phyloP scores from a whole-genome alignment of 2,113 vertebrate genomes.

The Hippocampus guttulatus region DNA sequence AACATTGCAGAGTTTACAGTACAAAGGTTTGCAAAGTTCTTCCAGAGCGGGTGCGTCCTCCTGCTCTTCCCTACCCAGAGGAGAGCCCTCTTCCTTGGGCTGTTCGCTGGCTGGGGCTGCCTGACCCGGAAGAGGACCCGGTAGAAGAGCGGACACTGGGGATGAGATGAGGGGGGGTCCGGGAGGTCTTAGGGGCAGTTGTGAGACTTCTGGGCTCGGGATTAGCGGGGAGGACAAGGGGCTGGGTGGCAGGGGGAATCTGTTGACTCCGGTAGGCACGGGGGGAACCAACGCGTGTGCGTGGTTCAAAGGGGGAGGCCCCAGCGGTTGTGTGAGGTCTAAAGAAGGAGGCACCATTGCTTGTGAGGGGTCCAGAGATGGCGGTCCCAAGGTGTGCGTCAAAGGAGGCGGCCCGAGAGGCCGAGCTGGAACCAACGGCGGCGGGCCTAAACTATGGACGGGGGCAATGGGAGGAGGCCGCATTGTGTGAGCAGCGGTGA shows the following conservation, averaged over 20 bases:
- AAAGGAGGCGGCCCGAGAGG: conserved; percentile 53
- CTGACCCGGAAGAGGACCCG: conserved; percentile 49
- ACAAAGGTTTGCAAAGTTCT: conserved; percentile 95
- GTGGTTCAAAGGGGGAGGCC: conserved; percentile 47
- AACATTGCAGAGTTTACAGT: conserved; percentile 97
- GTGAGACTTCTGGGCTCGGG: conserved; percentile 62
- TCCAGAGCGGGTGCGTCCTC: conserved; percentile 87
- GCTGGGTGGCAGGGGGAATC: conserved; percentile 61
- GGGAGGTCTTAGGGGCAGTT: conserved; percentile 73
- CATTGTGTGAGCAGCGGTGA: conserved; percentile 51
- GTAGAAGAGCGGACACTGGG: conserved; percentile 35
- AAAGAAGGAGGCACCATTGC: conserved; percentile 51
- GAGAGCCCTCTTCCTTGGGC: conserved; percentile 80
- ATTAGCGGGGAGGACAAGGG: conserved; percentile 53
- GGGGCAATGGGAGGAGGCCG: conserved; percentile 50
- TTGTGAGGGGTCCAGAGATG: conserved; percentile 54
- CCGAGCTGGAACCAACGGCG: conserved; percentile 46
- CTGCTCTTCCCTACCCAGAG: conserved; percentile 74
- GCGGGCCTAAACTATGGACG: conserved; percentile 63
- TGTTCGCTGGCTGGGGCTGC: conserved; percentile 72
- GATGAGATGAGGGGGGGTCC: conserved; percentile 47
- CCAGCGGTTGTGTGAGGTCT: conserved; percentile 47
- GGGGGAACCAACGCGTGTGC: conserved; percentile 64
- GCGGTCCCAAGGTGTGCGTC: conserved; percentile 48
- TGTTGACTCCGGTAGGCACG: conserved; percentile 39